Evolutionary conservation across 2,113 vertebrate species (phyloP).

Genomic region (Oryzias melastigma): DNA sequence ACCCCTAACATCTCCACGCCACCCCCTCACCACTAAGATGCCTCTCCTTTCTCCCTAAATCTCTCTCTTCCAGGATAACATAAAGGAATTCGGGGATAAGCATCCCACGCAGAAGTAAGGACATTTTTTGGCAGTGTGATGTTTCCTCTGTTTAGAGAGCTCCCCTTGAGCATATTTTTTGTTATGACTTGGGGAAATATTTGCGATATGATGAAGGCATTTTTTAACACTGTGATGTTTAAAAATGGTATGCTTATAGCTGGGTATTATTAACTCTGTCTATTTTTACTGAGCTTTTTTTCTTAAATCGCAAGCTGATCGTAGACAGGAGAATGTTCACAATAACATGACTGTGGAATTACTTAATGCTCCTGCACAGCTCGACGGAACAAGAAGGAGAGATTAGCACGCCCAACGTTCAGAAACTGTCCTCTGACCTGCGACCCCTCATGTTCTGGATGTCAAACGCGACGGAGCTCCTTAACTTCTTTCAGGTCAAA

Average conservation of each 20-base stretch:
- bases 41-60: slow-evolving; percentile 60
- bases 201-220: slow-evolving; percentile 54
- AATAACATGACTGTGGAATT: slow-evolving; percentile 34
- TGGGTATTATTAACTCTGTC: slow-evolving; percentile 41
- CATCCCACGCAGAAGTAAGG: slow-evolving; percentile 92
- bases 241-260: slow-evolving; percentile 30
- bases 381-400: slow-evolving; percentile 78
- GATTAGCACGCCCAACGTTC: slow-evolving; percentile 74
- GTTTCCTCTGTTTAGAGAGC: slow-evolving; percentile 64
- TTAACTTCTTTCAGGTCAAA: slow-evolving; percentile 90
- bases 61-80: slow-evolving; percentile 85
- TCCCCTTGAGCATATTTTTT: slow-evolving; percentile 57
- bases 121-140: slow-evolving; percentile 59
- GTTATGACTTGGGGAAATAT: slow-evolving; percentile 61
- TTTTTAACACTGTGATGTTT: slow-evolving; percentile 34
- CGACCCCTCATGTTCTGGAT: slow-evolving; percentile 92
- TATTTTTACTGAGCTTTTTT: slow-evolving; percentile 50
- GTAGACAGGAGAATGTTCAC: slow-evolving; percentile 41
- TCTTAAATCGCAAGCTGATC: slow-evolving; percentile 18
- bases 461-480: slow-evolving; percentile 92
- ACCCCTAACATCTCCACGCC: slow-evolving; percentile 3
- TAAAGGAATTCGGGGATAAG: slow-evolving; percentile 94
- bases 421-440: slow-evolving; percentile 85
- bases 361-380: slow-evolving; percentile 56
- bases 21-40: slow-evolving; percentile 55